Evolutionary conservation across 2,888 invertebrate genomes (phyloP).

Genomic region (Rotaria macrura): DNA sequence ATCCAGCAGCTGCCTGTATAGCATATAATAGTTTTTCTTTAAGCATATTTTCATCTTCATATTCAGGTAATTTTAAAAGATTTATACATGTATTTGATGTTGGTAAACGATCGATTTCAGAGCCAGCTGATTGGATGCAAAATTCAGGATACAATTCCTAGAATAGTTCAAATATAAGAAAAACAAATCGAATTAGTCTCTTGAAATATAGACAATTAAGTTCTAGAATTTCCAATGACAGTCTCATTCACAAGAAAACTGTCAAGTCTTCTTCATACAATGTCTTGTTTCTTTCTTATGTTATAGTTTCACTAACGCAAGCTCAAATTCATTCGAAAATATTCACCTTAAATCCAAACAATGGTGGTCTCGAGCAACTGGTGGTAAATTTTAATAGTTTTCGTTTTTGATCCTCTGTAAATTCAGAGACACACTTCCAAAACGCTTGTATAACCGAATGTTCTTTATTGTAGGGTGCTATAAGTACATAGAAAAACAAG

Average conservation of each 20-base stretch:
- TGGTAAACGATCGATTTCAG: conserved; percentile 69
- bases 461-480: conserved; percentile 53
- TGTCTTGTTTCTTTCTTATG: too few relatives aligned
- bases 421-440: conserved; percentile 74
- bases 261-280: too few relatives aligned
- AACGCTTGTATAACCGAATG: conserved; percentile 75
- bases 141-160: conserved; percentile 88
- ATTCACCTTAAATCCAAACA: conserved; percentile 82
- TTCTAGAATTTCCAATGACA: too few relatives aligned
- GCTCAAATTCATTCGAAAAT: neutral
- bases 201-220: too few relatives aligned
- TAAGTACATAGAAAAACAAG: neutral
- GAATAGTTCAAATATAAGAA: conserved; percentile 34
- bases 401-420: conserved; percentile 65
- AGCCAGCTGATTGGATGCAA: conserved; percentile 65
- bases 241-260: too few relatives aligned
- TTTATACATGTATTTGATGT: conserved; percentile 97
- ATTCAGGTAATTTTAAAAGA: conserved; percentile 83
- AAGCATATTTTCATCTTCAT: conserved; percentile 65
- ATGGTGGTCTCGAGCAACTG: conserved; percentile 86
- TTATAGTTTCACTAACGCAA: too few relatives aligned
- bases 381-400: conserved; percentile 91
- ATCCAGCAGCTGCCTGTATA: conserved; percentile 85
- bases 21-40: conserved; percentile 77
- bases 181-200: too few relatives aligned